phyloP scores from a whole-genome alignment of 2,113 vertebrate species.

The Leuciscus idus region DNA sequence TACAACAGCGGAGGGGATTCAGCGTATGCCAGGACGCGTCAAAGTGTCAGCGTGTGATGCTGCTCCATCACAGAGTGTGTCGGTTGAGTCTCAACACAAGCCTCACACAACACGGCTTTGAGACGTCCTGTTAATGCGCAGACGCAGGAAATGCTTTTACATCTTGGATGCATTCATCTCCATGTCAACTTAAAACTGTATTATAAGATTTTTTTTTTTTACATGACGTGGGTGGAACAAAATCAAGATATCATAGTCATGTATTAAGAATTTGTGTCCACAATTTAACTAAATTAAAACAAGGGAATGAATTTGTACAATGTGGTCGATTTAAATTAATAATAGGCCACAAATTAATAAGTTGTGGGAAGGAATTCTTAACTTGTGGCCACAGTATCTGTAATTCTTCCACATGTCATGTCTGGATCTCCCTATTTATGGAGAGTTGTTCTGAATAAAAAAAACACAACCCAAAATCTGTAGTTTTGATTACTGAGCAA shows the following conservation, averaged over 20 bases:
- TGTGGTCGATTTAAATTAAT: too few species aligned
- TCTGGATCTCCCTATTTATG: too few species aligned
- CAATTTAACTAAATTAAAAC: too few species aligned
- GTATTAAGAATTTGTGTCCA: too few species aligned
- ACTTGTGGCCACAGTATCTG: not conserved
- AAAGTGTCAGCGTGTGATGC: conserved; percentile 59
- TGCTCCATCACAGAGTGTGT: conserved; percentile 36
- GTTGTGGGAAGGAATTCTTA: not conserved
- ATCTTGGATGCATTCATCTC: not conserved
- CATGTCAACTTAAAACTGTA: not conserved
- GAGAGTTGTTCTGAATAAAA: not conserved
- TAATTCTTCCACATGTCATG: not conserved
- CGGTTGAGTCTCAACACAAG: conserved; percentile 35
- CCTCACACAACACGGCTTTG: not conserved
- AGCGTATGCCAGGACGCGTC: conserved; percentile 49
- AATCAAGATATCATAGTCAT: too few species aligned
- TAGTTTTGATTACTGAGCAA: not conserved
- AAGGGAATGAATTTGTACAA: too few species aligned
- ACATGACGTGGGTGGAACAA: too few species aligned
- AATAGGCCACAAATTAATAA: not conserved
- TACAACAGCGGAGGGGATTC: conserved; percentile 38
- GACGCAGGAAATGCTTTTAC: too few species aligned
- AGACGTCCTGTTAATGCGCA: not conserved
- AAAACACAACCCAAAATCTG: not conserved
- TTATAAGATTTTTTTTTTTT: too few species aligned